Conservation (phyloP, 1,140 invertebrate species). For the Trichonephila clavipes region DNA sequence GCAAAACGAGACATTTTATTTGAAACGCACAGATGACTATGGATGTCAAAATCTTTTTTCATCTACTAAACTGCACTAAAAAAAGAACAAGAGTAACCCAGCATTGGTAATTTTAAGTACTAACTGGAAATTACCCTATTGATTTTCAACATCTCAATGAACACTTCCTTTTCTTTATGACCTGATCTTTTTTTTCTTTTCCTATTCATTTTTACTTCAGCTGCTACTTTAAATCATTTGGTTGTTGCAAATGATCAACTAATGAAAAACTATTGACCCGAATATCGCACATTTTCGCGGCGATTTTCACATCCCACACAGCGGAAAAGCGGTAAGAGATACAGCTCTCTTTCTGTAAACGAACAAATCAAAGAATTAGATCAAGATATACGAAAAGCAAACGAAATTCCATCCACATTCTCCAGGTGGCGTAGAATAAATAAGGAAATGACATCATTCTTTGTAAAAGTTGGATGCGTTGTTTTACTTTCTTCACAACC, state of each 20-base stretch:
- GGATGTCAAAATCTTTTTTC: too few relatives aligned
- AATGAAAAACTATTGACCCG: constrained; percentile 1
- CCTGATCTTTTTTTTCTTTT: background rate
- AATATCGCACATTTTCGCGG: background rate
- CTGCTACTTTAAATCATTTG: background rate
- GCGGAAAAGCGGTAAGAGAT: background rate
- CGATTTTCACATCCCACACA: background rate
- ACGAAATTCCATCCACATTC: background rate
- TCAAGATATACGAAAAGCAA: background rate
- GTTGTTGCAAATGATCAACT: background rate
- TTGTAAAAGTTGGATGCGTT: background rate
- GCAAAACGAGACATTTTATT: too few relatives aligned
- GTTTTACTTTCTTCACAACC: background rate
- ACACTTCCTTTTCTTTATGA: background rate
- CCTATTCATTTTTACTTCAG: background rate
- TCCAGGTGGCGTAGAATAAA: constrained; percentile 11
- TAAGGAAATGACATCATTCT: background rate
- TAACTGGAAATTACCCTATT: background rate
- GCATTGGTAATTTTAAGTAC: background rate
- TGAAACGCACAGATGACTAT: too few relatives aligned
- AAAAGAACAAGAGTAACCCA: background rate
- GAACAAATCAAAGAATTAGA: background rate
- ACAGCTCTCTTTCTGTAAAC: background rate
- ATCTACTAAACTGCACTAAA: background rate
- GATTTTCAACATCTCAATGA: background rate